Evolutionary conservation across 1,140 invertebrate species (phyloP), one percentile per base, ranked within the genome.

Genomic region (Drosophila nannoptera): DNA sequence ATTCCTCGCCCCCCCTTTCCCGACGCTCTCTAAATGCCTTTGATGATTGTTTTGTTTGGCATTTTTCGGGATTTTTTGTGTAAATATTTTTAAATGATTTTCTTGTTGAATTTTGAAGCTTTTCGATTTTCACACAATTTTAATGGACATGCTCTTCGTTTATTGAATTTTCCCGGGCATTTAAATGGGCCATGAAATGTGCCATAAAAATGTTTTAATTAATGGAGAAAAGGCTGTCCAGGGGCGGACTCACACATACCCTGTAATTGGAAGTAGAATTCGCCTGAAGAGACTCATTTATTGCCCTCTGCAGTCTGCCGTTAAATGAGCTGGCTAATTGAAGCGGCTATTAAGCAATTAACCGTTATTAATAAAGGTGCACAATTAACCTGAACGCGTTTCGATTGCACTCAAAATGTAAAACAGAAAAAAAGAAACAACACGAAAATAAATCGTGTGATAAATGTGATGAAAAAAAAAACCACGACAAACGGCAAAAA

Each of bases 281-380:
- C 3, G 22, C 22, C 22, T 45, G 43, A 11, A 16, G n/a, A 43
- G 50, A 63, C 54, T 36, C 29, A 55, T 16, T 58, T 64, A 22
- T 65, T 11, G 7, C 48, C 54, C 45, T 50, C 31, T 31, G 52
- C 42, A 33, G 35, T 46, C 40, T 29, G 35, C 46, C 42, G 50
- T 59, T 74, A 49, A 74, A 80, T 80, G 81, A 73, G 60, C 62
- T 61, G 60, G 14, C 63, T 80, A 84, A 84, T 84, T 80, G 70
- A 84, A 75, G 66, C 40, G 52, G 69, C 66, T 73, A 73, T 73
- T 71, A 68, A 40, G 38, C 69, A 69, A 78, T 64, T 83, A 69
- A 73, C 49, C 50, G 40, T 58, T 70, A 49, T 73, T 65, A 12
- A 14, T 43, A 70, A 65, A 32, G 35, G 36, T 59, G 45, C 35